Evolutionary conservation across 2,888 invertebrate species (phyloP).

Genomic region (Erebia palarica): DNA sequence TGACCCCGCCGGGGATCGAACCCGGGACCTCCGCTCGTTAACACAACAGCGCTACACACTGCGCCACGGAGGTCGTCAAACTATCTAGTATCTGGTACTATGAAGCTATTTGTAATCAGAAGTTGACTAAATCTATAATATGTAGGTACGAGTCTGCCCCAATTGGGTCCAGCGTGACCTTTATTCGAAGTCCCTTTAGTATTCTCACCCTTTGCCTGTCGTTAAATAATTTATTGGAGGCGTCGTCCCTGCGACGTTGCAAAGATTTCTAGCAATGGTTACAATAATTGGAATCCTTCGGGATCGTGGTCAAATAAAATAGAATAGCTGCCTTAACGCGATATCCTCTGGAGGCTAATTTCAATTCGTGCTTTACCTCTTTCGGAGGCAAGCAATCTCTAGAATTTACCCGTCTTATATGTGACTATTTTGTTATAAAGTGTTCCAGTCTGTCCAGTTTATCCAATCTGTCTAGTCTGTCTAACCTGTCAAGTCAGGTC

Average conservation of each 20-base stretch:
- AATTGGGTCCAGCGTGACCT: slow-evolving; percentile 1
- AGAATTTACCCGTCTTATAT: neutral
- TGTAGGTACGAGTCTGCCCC: neutral
- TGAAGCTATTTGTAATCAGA: slow-evolving; percentile 9
- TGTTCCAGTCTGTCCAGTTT: too few relatives aligned
- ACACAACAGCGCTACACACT: too few relatives aligned
- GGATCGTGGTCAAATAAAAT: slow-evolving; percentile 13
- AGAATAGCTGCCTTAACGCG: slow-evolving; percentile 5
- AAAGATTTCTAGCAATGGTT: slow-evolving; percentile 9
- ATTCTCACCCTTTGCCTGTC: slow-evolving; percentile 9
- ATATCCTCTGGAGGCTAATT: slow-evolving; percentile 1
- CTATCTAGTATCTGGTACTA: neutral
- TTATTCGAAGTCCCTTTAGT: slow-evolving; percentile 8
- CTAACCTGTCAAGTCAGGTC: too few relatives aligned
- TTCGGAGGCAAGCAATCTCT: neutral
- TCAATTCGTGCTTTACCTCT: neutral
- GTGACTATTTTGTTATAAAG: neutral
- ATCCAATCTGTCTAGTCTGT: too few relatives aligned
- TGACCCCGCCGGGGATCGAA: too few relatives aligned
- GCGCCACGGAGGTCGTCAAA: too few relatives aligned
- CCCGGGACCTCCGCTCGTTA: too few relatives aligned
- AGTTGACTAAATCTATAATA: neutral
- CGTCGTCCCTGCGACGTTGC: slow-evolving; percentile 7
- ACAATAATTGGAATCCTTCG: slow-evolving; percentile 3
- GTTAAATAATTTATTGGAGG: slow-evolving; percentile 13